Percentiles rank a stretch among this genome's conserved stretches.
These are phyloP conservation scores for Paramuricea clavata DNA, from an alignment of 92 coral and sea anemone genomes.

Conservation along the genomic window DNA sequence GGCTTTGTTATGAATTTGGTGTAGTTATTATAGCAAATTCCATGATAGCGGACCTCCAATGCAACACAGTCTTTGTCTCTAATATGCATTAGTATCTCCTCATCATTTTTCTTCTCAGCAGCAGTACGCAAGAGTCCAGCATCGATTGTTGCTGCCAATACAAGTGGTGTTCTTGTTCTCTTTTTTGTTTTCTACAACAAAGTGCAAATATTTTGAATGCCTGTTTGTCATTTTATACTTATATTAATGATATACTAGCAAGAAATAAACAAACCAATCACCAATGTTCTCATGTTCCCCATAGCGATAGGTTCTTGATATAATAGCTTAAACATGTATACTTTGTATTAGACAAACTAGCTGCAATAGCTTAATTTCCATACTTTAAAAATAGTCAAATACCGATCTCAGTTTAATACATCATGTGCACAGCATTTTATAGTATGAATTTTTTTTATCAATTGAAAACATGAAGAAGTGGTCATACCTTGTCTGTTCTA, in stretches of 20 bases:
- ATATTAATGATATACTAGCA: too few species aligned
- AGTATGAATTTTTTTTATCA: not conserved
- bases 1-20: slow-evolving; percentile 27
- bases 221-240: not conserved
- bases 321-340: too few species aligned
- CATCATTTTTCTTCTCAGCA: slow-evolving; percentile 51
- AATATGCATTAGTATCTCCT: slow-evolving; percentile 41
- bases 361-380: too few species aligned
- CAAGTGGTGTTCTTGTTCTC: slow-evolving; percentile 29
- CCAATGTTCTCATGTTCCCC: too few species aligned
- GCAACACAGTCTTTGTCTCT: slow-evolving; percentile 47
- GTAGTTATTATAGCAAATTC: slow-evolving; percentile 47
- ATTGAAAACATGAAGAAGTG: not conserved
- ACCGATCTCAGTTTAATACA: too few species aligned
- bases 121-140: slow-evolving; percentile 46
- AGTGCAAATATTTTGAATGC: slow-evolving; percentile 15
- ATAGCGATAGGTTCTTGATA: too few species aligned
- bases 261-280: too few species aligned
- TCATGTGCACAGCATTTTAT: too few species aligned
- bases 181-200: slow-evolving; percentile 8
- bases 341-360: too few species aligned
- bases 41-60: slow-evolving; percentile 38
- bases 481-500: not conserved
- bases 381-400: too few species aligned
- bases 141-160: slow-evolving; percentile 31